Evolutionary conservation across 2,888 invertebrate genomes (phyloP).

Genomic region (Cephus pygmeus): DNA sequence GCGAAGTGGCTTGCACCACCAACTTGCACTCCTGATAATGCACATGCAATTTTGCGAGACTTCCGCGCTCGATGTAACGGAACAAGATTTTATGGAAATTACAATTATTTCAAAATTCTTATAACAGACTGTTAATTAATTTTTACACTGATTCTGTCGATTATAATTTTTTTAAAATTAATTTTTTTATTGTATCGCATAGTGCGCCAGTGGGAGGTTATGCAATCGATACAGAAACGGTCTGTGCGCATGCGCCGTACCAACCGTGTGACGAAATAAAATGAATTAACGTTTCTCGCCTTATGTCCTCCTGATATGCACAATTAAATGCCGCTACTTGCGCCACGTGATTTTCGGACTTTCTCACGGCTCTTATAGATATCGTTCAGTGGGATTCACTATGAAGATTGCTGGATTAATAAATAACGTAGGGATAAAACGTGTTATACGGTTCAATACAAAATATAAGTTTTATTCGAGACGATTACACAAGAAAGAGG

Average conservation of each 20-base stretch:
- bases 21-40: slow-evolving; percentile 42
- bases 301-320: slow-evolving; percentile 47
- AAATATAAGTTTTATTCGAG: slow-evolving; percentile 55
- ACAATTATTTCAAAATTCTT: not conserved
- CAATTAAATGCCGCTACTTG: slow-evolving; percentile 35
- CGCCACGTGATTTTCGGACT: slow-evolving; percentile 11
- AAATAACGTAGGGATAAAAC: slow-evolving; percentile 17
- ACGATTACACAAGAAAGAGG: slow-evolving; percentile 52
- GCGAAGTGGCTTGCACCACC: slow-evolving; percentile 15
- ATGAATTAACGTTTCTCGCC: slow-evolving; percentile 20
- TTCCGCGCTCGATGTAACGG: slow-evolving; percentile 31
- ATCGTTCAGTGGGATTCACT: slow-evolving; percentile 20
- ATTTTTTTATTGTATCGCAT: not conserved
- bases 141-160: not conserved
- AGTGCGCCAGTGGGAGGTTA: not conserved
- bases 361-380: not conserved
- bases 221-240: not conserved
- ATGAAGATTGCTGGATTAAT: slow-evolving; percentile 14
- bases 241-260: not conserved
- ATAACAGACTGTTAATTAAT: not conserved
- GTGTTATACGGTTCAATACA: slow-evolving; percentile 28
- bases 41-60: slow-evolving; percentile 27
- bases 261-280: slow-evolving; percentile 14
- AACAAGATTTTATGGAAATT: slow-evolving; percentile 5
- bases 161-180: not conserved